Percentiles rank a stretch among this genome's conserved stretches.
phyloP scores from a whole-genome alignment of 2,888 invertebrate species.

The Lithosia quadra region DNA sequence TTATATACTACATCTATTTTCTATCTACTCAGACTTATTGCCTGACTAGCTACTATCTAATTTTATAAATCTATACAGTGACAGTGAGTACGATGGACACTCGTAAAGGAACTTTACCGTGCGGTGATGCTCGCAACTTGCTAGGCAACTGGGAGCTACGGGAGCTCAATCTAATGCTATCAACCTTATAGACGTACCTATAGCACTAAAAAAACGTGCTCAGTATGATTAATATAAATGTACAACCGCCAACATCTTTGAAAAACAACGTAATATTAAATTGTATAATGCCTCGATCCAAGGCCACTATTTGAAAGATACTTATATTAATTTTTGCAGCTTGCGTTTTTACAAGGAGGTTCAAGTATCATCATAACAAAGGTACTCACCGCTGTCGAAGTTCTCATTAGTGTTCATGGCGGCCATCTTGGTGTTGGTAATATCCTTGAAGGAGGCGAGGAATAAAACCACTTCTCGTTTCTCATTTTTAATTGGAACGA shows the following conservation, averaged over 20 bases:
- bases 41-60: slow-evolving; percentile 65
- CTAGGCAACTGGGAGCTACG: slow-evolving; percentile 77
- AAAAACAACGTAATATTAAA: slow-evolving; percentile 41
- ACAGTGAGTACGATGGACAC: slow-evolving; percentile 59
- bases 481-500: slow-evolving; percentile 99
- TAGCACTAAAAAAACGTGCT: slow-evolving; percentile 80
- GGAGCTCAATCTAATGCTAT: slow-evolving; percentile 80
- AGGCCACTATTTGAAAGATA: slow-evolving; percentile 50
- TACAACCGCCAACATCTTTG: slow-evolving; percentile 56
- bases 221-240: slow-evolving; percentile 69
- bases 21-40: slow-evolving; percentile 63
- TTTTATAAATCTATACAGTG: slow-evolving; percentile 59
- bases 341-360: slow-evolving; percentile 60
- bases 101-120: slow-evolving; percentile 80
- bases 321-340: slow-evolving; percentile 52
- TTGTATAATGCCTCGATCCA: slow-evolving; percentile 52
- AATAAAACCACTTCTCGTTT: slow-evolving; percentile 98
- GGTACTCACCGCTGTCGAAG: slow-evolving; percentile 94
- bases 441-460: slow-evolving; percentile 98
- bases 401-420: slow-evolving; percentile 94
- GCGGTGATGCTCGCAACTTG: slow-evolving; percentile 79
- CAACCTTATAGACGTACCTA: slow-evolving; percentile 71
- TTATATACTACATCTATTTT: slow-evolving; percentile 45
- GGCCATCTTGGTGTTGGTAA: slow-evolving; percentile 96
- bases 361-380: slow-evolving; percentile 54